phyloP scores from a whole-genome alignment of 2,113 vertebrate species.

The Tragelaphus strepsiceros region DNA sequence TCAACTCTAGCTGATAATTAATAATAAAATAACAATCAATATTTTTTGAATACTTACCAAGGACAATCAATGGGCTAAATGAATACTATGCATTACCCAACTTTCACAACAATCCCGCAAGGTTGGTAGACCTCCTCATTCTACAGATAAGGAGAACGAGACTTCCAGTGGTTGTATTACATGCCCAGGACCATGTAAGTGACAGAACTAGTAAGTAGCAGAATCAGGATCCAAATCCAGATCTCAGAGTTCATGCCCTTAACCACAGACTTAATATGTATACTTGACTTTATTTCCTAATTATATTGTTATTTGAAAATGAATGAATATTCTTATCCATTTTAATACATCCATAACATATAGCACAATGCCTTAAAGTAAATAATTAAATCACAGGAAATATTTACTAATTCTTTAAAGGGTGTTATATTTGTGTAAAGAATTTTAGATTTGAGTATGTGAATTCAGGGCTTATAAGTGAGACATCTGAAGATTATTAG shows the following conservation, averaged over 20 bases:
- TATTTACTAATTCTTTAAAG: neutral
- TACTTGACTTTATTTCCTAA: neutral
- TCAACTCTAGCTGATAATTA: neutral
- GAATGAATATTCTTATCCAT: neutral
- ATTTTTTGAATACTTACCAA: neutral
- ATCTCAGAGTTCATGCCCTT: neutral
- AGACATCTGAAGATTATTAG: neutral
- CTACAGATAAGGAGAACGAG: neutral
- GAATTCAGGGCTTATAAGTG: neutral
- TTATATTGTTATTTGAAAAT: neutral
- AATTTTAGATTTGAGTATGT: neutral
- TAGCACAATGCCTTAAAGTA: neutral
- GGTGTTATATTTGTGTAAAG: neutral
- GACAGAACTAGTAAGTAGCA: neutral
- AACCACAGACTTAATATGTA: neutral
- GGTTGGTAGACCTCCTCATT: neutral
- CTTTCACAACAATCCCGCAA: neutral
- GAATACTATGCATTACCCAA: neutral
- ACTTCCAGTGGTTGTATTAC: neutral
- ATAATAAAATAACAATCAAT: neutral
- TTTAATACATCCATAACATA: neutral
- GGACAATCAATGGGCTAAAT: neutral
- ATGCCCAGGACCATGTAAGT: neutral
- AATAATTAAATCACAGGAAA: neutral
- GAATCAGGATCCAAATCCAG: neutral